These are phyloP conservation scores for Tamias sibiricus DNA, from an alignment of 2,113 vertebrate species.

Conservation along the genomic window DNA sequence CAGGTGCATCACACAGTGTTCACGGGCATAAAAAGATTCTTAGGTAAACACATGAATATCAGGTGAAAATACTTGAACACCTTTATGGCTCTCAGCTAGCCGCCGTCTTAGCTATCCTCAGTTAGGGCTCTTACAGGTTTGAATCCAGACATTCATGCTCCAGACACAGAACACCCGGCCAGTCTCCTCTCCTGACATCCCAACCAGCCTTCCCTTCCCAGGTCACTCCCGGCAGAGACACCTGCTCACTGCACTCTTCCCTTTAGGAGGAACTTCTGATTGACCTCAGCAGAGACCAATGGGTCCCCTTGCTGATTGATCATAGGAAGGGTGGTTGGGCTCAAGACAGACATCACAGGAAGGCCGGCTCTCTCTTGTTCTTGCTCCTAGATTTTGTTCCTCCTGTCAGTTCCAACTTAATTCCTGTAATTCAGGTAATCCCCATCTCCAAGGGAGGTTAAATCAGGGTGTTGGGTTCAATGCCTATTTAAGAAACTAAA, in stretches of 20 bases:
- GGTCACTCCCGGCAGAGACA: background rate
- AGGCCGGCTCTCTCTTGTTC: background rate
- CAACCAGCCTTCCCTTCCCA: background rate
- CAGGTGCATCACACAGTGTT: too few relatives aligned
- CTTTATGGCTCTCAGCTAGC: too few relatives aligned
- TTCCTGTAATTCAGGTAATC: too few relatives aligned
- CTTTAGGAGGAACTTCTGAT: background rate
- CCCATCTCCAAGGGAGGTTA: too few relatives aligned
- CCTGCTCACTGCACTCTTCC: background rate
- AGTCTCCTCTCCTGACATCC: background rate
- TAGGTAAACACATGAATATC: too few relatives aligned
- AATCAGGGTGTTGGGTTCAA: background rate
- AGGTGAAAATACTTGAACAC: too few relatives aligned
- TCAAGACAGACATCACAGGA: background rate
- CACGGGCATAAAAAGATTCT: too few relatives aligned
- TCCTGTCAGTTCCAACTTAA: too few relatives aligned
- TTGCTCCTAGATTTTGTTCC: background rate
- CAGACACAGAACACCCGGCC: background rate
- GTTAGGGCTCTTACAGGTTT: too few relatives aligned
- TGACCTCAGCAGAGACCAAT: background rate
- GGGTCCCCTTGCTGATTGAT: background rate
- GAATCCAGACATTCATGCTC: background rate
- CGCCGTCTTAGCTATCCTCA: too few relatives aligned
- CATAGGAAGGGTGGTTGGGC: background rate
- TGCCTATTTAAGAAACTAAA: background rate